Evolutionary conservation across 2,888 invertebrate species (phyloP).

Genomic region (Stenchaetothrips biformis): DNA sequence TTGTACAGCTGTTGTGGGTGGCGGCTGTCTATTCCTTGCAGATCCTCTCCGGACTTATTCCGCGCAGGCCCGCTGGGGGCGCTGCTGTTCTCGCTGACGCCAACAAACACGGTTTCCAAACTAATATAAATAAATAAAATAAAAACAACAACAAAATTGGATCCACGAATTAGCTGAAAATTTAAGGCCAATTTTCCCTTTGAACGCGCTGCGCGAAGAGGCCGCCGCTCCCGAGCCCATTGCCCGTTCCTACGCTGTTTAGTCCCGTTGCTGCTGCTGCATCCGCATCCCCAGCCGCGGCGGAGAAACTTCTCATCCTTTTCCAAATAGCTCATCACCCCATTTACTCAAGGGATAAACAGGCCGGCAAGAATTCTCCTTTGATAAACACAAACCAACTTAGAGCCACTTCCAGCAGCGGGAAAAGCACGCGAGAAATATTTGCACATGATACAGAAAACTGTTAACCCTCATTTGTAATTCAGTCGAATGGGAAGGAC

Average conservation of each 20-base stretch:
- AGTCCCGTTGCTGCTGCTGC: background rate
- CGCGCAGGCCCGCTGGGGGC: no score
- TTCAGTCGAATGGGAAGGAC: background rate
- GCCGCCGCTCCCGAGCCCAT: background rate
- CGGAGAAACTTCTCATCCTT: conserved; percentile 4
- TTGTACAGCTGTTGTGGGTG: no score
- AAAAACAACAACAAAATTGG: no score
- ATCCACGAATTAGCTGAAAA: no score
- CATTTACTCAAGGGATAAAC: conserved; percentile 16
- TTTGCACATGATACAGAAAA: conserved; percentile 16
- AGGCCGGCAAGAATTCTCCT: background rate
- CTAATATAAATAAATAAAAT: no score
- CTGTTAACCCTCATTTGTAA: conserved; percentile 19
- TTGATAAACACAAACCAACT: conserved; percentile 18
- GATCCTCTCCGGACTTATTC: no score
- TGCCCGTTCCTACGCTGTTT: background rate
- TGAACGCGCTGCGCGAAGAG: no score
- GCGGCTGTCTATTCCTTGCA: no score
- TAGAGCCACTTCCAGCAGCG: background rate
- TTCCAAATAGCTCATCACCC: conserved; percentile 20
- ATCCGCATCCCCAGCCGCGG: background rate
- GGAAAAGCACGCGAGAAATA: background rate
- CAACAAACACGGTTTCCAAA: no score
- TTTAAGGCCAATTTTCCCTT: no score
- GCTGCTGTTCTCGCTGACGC: no score